Base-by-base conservation (phyloP, 92 coral and sea anemone species). In the Phenganax subtilis region DNA sequence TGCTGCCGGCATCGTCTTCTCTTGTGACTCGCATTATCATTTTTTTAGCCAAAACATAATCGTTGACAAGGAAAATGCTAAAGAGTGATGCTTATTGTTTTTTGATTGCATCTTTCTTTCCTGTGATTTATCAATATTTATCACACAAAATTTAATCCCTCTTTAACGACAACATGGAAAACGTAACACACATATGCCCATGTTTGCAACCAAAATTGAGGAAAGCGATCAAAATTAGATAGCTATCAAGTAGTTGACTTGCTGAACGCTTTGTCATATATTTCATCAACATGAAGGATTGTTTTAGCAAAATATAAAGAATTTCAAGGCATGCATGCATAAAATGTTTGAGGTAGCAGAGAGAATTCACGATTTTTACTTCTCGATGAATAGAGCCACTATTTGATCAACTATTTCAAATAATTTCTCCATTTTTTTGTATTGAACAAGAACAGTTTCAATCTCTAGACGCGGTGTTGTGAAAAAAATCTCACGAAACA, bases 121-220 rank as follows among this genome's bases (percentile, higher is more conserved):
- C 47, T n/a, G 54, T 29, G 14, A 29, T 53, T 75, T 55, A 54
- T 75, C 80, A 55, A 27, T 14, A 10, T 29, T 75, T 75, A 75
- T 75, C 80, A 75, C 25, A 20, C 31, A 54, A 55, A 56, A n/a
- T 9, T 27, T 75, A 56, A 55, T 55, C 52, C 80, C 51, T 75
- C 51, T 29, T 75, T 75, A 15, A 75, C 65, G 12, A 55, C 14
- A 11, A 29, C 53, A 12, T 30, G 16, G 25, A 61, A 68, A 68
- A 68, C 30, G 16, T 29, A 53, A 5, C 11, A 9, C 73, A 28
- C 73, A 68, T 37, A 68, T 68, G 73, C 53, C 73, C 73, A 37
- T 37, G 54, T 9, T 68, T 68, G 54, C 73, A 68, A 68, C 73
- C 53, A 37, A 68, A 68, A 68, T 37, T 68, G 20, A 37, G 0